phyloP scores from a whole-genome alignment of 2,888 invertebrate genomes.

The Megaustenia siamemsis region DNA sequence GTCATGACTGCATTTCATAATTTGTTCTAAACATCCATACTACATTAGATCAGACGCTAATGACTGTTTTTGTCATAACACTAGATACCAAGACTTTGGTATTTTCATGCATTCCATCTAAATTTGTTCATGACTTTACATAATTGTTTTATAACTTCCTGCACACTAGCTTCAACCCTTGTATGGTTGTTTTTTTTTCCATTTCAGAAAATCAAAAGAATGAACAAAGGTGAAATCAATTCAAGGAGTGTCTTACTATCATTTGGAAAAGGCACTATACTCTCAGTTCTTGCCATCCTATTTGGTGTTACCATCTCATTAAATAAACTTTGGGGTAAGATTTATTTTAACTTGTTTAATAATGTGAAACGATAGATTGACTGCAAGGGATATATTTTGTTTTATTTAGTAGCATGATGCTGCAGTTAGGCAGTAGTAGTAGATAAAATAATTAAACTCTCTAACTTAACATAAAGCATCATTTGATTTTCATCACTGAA shows the following conservation, averaged over 20 bases:
- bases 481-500: too few relatives aligned
- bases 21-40: too few relatives aligned
- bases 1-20: too few relatives aligned
- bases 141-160: background rate
- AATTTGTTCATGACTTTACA: background rate
- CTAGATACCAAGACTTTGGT: background rate
- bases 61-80: too few relatives aligned
- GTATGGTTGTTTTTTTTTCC: background rate
- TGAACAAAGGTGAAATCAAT: background rate
- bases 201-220: background rate
- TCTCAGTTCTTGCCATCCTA: background rate
- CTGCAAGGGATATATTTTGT: too few relatives aligned
- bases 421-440: too few relatives aligned
- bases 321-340: constrained; percentile 10
- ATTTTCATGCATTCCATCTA: too few relatives aligned
- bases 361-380: too few relatives aligned
- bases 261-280: background rate
- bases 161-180: background rate
- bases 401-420: too few relatives aligned
- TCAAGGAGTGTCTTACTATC: constrained; percentile 38
- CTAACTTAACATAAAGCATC: too few relatives aligned
- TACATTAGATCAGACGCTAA: too few relatives aligned
- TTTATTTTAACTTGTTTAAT: background rate
- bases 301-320: constrained; percentile 3
- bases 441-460: too few relatives aligned